phyloP scores from a whole-genome alignment of 2,797 vertebrate genomes.

The Pelodytes ibericus region DNA sequence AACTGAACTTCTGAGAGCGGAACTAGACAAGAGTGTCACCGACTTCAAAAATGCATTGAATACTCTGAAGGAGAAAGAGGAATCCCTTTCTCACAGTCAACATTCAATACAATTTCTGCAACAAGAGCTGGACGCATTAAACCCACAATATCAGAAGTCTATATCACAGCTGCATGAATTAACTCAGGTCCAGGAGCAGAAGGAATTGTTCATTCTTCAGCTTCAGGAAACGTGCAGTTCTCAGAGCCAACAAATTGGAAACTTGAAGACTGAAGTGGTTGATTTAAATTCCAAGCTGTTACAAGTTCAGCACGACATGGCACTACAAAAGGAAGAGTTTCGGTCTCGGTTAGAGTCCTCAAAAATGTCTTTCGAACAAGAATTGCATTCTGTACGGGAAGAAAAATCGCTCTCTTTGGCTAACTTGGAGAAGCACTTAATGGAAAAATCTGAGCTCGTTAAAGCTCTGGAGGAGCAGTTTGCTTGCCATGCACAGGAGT shows the following conservation, averaged over 20 bases:
- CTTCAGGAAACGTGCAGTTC: slow-evolving; percentile 73
- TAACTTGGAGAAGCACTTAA: slow-evolving; percentile 59
- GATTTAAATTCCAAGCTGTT: slow-evolving; percentile 70
- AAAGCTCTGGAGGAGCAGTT: slow-evolving; percentile 70
- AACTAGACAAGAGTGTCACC: slow-evolving; percentile 64
- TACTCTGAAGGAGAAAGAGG: slow-evolving; percentile 74
- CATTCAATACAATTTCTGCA: slow-evolving; percentile 69
- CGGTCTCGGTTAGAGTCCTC: slow-evolving; percentile 64
- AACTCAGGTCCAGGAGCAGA: slow-evolving; percentile 77
- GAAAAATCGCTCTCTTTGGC: slow-evolving; percentile 73
- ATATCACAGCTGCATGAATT: slow-evolving; percentile 68
- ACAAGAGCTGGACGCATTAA: slow-evolving; percentile 74
- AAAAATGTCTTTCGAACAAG: slow-evolving; percentile 64
- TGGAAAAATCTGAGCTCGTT: slow-evolving; percentile 68
- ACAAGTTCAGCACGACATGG: slow-evolving; percentile 63
- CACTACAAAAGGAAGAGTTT: slow-evolving; percentile 62
- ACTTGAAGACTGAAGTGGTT: slow-evolving; percentile 72
- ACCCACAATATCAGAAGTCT: slow-evolving; percentile 74
- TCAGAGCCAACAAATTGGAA: slow-evolving; percentile 72
- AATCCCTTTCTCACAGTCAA: slow-evolving; percentile 68
- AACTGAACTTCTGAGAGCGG: slow-evolving; percentile 57
- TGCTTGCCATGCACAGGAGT: slow-evolving; percentile 70
- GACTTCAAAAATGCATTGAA: slow-evolving; percentile 62
- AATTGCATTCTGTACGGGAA: slow-evolving; percentile 64
- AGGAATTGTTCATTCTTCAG: slow-evolving; percentile 75